Evolutionary conservation across 2,797 vertebrate genomes (phyloP).

Genomic region (Periophthalmus magnuspinnatus): DNA sequence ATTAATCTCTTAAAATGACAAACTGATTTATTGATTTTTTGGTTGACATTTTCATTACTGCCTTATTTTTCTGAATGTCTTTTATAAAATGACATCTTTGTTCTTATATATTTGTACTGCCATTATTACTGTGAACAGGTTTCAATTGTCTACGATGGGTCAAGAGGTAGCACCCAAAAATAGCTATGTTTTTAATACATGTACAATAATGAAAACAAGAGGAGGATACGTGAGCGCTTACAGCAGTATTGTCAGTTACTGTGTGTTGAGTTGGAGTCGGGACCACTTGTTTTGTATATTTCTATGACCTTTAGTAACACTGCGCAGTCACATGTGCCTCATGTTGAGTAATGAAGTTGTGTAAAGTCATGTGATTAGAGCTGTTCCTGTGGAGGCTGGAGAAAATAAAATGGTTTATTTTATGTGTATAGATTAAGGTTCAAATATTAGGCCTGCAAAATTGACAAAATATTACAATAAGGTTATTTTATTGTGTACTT

Average conservation of each 20-base stretch:
- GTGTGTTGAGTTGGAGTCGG: slow-evolving; percentile 64
- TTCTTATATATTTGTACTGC: slow-evolving; percentile 49
- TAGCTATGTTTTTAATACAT: slow-evolving; percentile 51
- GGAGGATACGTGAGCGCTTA: slow-evolving; percentile 30
- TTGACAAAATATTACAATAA: not conserved
- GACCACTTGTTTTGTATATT: slow-evolving; percentile 67
- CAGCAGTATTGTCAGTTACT: slow-evolving; percentile 54
- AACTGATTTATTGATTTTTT: slow-evolving; percentile 5
- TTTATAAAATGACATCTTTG: slow-evolving; percentile 25
- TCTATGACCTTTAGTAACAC: slow-evolving; percentile 43
- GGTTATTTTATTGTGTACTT: not conserved
- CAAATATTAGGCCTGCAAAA: slow-evolving; percentile 2
- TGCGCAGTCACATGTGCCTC: slow-evolving; percentile 71
- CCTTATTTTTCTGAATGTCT: slow-evolving; percentile 31
- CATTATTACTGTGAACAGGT: slow-evolving; percentile 59
- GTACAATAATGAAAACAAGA: slow-evolving; percentile 42
- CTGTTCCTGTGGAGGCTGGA: slow-evolving; percentile 40
- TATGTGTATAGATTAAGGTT: slow-evolving; percentile 39
- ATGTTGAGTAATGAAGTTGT: slow-evolving; percentile 64
- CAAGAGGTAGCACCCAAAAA: slow-evolving; percentile 18
- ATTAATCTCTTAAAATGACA: not conserved
- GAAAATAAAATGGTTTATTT: slow-evolving; percentile 35
- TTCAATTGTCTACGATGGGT: slow-evolving; percentile 34
- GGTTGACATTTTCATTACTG: slow-evolving; percentile 4
- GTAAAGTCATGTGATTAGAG: slow-evolving; percentile 56